phyloP scores from a whole-genome alignment of 2,797 vertebrate genomes.

The Tragopan temminckii region DNA sequence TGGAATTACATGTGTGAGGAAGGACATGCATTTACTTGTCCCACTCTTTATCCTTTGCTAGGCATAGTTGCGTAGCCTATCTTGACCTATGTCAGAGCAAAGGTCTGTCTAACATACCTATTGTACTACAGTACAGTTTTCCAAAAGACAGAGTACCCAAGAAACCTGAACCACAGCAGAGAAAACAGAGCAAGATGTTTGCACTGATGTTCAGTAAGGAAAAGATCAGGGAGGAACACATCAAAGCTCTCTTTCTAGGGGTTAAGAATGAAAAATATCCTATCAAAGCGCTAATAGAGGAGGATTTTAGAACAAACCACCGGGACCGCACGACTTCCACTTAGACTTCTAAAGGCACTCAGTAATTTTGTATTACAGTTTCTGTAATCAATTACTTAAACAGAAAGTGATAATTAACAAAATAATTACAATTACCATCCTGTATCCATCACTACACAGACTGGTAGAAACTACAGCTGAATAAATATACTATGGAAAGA shows the following conservation, averaged over 20 bases:
- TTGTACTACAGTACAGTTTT: neutral
- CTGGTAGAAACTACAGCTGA: neutral
- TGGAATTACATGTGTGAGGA: neutral
- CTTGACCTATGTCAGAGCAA: neutral
- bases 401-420: neutral
- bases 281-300: neutral
- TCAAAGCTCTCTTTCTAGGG: neutral
- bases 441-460: neutral
- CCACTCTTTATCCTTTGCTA: neutral
- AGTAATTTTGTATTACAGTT: neutral
- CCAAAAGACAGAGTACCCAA: neutral
- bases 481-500: neutral
- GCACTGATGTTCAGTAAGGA: neutral
- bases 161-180: neutral
- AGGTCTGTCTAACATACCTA: neutral
- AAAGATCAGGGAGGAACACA: neutral
- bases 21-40: neutral
- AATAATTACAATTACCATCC: neutral
- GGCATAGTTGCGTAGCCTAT: neutral
- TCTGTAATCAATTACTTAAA: neutral
- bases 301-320: conserved; percentile 18
- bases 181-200: neutral
- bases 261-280: neutral
- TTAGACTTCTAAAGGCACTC: neutral
- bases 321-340: neutral